Evolutionary conservation across 2,888 invertebrate genomes (phyloP), one percentile per base, ranked within the genome.

Genomic region (Automeris io): DNA sequence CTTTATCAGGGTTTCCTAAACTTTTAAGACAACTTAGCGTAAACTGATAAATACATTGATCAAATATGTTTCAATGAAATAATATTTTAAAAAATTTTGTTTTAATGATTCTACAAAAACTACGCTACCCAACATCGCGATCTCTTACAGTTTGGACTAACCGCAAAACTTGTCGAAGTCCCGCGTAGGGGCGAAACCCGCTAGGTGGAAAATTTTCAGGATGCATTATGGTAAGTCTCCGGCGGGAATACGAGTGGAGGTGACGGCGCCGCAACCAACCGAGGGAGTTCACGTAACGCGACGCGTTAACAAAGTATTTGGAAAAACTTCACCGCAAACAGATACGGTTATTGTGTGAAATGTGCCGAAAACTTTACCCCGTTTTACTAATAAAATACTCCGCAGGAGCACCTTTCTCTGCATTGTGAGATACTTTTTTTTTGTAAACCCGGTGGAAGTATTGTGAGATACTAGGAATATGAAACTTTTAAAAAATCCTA

Each of bases 191-290:
- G 40, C 39, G 52, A 53, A 46, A 51, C 53, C 46, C 53, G 42
- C 51, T 57, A 58, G 40, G 57, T 45, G 51, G 57, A 54, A 64
- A 60, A 62, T 59, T 45, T 57, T 58, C 51, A 57, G 56, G 49
- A 58, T 54, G 61, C 61, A 61, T 65, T 65, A 62, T 57, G 57
- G 65, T 64, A 64, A 64, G 52, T 45, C 44, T 32, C 33, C 35
- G 21, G 26, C 19, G 37, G 39, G 35, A 34, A 34, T 34, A 22
- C 7, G 13, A 11, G 23, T 42, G 31, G 35, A 35, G 22, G 41
- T 39, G 33, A 39, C 37, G 41, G n/a, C 19, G 36, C 46, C 46
- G 13, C 7, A 8, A 1, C 25, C 5, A 12, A 25, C 25, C 26
- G 26, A 8, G 7, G 16, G 16, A 12, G 26, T 13, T 7, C 12